A percentile compares a stretch with the other conserved stretches of the same genome.
Conservation (phyloP, 1,140 invertebrate genomes). For the Caenorhabditis remanei region DNA sequence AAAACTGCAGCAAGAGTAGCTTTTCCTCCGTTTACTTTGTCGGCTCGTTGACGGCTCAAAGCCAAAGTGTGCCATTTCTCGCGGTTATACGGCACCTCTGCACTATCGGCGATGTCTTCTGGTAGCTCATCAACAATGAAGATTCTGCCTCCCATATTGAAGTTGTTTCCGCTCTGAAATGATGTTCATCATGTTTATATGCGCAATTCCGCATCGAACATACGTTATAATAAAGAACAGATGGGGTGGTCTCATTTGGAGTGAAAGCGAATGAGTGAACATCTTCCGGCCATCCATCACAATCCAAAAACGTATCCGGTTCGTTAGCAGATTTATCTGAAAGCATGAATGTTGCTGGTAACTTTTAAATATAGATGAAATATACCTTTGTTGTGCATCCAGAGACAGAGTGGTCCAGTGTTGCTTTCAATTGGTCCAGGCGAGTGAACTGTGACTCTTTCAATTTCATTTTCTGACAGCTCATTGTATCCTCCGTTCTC, state of each 20-base stretch:
- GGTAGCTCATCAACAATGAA: slow-evolving; percentile 84
- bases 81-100: slow-evolving; percentile 72
- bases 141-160: slow-evolving; percentile 92
- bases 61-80: slow-evolving; percentile 66
- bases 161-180: slow-evolving; percentile 88
- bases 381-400: slow-evolving; percentile 40
- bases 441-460: slow-evolving; percentile 80
- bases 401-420: slow-evolving; percentile 19
- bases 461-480: slow-evolving; percentile 87
- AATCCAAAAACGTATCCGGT: slow-evolving; percentile 10
- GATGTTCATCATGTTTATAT: slow-evolving; percentile 34
- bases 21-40: slow-evolving; percentile 55
- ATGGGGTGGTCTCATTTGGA: slow-evolving; percentile 91
- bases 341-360: background rate
- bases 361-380: background rate
- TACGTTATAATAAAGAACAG: slow-evolving; percentile 93
- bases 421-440: slow-evolving; percentile 21
- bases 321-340: slow-evolving; percentile 43
- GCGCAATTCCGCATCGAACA: slow-evolving; percentile 11
- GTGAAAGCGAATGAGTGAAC: slow-evolving; percentile 83
- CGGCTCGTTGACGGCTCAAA: slow-evolving; percentile 58
- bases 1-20: slow-evolving; percentile 17
- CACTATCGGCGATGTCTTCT: slow-evolving; percentile 69
- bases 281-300: slow-evolving; percentile 50
- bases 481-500: slow-evolving; percentile 89